Evolutionary conservation across 64 coral and sea anemone genomes (phyloP).

Genomic region (Pocillopora verrucosa): DNA sequence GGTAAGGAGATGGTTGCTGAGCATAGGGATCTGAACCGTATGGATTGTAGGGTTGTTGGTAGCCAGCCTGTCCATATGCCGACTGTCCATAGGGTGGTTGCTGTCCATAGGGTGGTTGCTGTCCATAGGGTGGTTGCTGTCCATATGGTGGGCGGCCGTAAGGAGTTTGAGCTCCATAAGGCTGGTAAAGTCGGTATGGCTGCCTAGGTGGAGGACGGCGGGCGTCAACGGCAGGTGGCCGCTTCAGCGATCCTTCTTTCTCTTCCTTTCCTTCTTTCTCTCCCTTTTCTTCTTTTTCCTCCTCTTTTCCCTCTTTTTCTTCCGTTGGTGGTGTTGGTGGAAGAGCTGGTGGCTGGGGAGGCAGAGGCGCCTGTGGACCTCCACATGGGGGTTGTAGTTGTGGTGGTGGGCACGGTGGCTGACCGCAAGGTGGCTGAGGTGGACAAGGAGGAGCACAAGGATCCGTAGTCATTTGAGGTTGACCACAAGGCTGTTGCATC

Average conservation of each 20-base stretch:
- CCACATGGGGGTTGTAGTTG: neutral
- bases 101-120: constrained; percentile 12
- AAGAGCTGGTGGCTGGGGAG: neutral
- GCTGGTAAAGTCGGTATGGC: neutral
- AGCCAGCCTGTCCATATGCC: neutral
- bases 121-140: constrained; percentile 13
- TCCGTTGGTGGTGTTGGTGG: neutral
- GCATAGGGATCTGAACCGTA: neutral
- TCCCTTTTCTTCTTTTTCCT: neutral
- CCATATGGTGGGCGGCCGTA: constrained; percentile 29
- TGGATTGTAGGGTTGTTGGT: neutral
- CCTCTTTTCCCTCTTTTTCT: constrained; percentile 3
- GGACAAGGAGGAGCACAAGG: constrained; percentile 30
- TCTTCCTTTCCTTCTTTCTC: neutral
- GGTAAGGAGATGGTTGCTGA: neutral
- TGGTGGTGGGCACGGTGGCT: constrained; percentile 12
- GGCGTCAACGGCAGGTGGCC: neutral
- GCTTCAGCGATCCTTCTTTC: neutral
- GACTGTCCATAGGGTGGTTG: constrained; percentile 25
- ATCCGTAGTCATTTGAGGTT: constrained; percentile 27
- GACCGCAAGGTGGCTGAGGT: constrained; percentile 3
- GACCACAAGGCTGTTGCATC: constrained; percentile 29
- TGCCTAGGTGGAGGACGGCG: neutral
- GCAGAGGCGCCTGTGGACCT: neutral
- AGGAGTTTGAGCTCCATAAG: neutral